These are phyloP conservation scores for Romanogobio albipinnatus DNA, from an alignment of 2,113 vertebrate genomes.

Conservation along the genomic window DNA sequence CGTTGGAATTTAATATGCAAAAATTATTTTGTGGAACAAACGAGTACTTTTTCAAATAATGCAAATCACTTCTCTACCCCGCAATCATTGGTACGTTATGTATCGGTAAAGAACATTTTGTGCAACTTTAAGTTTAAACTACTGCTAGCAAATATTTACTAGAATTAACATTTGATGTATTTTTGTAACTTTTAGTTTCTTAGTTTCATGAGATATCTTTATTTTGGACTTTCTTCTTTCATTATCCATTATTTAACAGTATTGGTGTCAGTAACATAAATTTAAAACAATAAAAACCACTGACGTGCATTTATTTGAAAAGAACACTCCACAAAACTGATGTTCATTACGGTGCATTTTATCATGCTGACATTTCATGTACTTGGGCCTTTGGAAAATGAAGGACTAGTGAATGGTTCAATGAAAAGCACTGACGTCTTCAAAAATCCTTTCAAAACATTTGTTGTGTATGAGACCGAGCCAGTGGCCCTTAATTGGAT, in stretches of 20 bases:
- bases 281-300: neutral
- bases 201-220: neutral
- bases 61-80: neutral
- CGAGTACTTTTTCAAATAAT: neutral
- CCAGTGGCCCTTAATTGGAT: neutral
- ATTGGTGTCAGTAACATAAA: neutral
- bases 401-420: neutral
- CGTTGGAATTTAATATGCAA: neutral
- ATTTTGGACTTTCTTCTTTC: neutral
- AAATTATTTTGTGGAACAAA: conserved; percentile 11
- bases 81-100: neutral
- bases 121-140: neutral
- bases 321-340: neutral
- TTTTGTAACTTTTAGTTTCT: neutral
- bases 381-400: neutral
- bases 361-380: neutral
- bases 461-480: neutral
- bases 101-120: neutral
- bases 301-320: neutral
- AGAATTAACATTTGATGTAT: neutral
- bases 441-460: neutral
- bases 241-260: neutral
- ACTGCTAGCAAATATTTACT: neutral
- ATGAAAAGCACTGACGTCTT: neutral
- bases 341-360: neutral